These are phyloP conservation scores for Matsumurasca onukii DNA, from an alignment of 1,140 invertebrate species.

Conservation along the genomic window DNA sequence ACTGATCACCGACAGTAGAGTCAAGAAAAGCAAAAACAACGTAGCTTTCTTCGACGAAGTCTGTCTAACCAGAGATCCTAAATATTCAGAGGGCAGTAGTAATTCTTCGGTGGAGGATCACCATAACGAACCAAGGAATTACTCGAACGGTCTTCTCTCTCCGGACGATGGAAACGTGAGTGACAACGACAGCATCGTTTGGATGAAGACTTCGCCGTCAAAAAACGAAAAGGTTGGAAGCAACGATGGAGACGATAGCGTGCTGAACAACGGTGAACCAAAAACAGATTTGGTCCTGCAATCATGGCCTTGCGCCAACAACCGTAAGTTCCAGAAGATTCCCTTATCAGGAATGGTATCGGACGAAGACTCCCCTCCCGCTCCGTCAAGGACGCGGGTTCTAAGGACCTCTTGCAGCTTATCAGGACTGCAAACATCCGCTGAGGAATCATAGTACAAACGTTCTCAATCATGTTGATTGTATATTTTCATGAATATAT, in stretches of 20 bases:
- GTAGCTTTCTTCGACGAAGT: slow-evolving; percentile 8
- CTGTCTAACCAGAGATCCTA: background rate
- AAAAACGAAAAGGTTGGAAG: too few species aligned
- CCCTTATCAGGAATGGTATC: background rate
- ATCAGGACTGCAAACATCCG: background rate
- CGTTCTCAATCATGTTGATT: background rate
- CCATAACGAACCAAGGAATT: background rate
- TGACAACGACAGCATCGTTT: slow-evolving; percentile 46
- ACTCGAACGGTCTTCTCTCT: slow-evolving; percentile 33
- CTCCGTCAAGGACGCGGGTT: background rate
- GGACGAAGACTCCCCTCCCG: slow-evolving; percentile 16
- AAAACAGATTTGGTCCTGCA: background rate
- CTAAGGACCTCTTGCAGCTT: slow-evolving; percentile 23
- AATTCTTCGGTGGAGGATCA: background rate
- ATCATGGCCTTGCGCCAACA: slow-evolving; percentile 21
- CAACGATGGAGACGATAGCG: background rate
- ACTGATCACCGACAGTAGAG: slow-evolving; percentile 51
- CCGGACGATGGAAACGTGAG: slow-evolving; percentile 38
- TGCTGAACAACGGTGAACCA: background rate
- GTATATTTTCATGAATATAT: slow-evolving; percentile 2
- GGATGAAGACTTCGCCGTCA: slow-evolving; percentile 49
- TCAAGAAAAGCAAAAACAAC: slow-evolving; percentile 43
- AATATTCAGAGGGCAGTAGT: background rate
- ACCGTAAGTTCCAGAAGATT: background rate
- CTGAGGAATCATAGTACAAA: slow-evolving; percentile 10